Base-by-base conservation (phyloP, 2,113 vertebrate genomes). In the Gymnorhina tibicen region DNA sequence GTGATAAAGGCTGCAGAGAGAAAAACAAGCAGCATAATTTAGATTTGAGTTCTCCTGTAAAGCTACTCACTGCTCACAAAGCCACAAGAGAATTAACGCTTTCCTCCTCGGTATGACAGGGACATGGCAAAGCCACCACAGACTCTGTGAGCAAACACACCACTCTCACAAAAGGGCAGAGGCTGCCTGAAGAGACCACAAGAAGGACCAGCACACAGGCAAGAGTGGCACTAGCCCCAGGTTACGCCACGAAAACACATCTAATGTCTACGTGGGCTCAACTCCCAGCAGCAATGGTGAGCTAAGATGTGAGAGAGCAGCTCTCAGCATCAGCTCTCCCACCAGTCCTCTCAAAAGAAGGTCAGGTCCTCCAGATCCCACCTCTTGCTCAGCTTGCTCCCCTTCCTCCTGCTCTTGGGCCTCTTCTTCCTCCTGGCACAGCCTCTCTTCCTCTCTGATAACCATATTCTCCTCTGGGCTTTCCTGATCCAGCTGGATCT, bases 351-450 rank as follows among this genome's bases (percentile, higher is more conserved):
- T 5, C 3, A 5, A 52, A 37, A 55, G 3, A 8, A 27, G 3
- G 14, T 42, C 70, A 90, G 19, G 11, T 49, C 37, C 42, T 94
- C 50, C 44, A 42, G 33, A 60, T 30, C 94, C 83, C 87, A 98
- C 99, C 98, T 99, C 98, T 77, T 98, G 97, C 30, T 97, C 92
- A 1, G 92, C 96, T 52, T 95, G 96, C 32, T 98, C 97, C 66
- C 97, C 98, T 63, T 98, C 97, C 50, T 98, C 93, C 3, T 77
- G 97, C 66, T 98, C 97, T 50, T 91, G 74, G 47, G 33, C 7
- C 26, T 3, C 26, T 42, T 95, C 81, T 62, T 97, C 97, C 75
- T 98, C 98, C 63, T 93, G 96, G 87, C 93, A 97, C 64, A 84
- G 97, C 87, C 98, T 97, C 86, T 98, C 97, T 90, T 98, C 97